Percentiles rank a stretch among this genome's conserved stretches.
Conservation (phyloP, 2,888 invertebrate genomes). For the Brenthis hecate region DNA sequence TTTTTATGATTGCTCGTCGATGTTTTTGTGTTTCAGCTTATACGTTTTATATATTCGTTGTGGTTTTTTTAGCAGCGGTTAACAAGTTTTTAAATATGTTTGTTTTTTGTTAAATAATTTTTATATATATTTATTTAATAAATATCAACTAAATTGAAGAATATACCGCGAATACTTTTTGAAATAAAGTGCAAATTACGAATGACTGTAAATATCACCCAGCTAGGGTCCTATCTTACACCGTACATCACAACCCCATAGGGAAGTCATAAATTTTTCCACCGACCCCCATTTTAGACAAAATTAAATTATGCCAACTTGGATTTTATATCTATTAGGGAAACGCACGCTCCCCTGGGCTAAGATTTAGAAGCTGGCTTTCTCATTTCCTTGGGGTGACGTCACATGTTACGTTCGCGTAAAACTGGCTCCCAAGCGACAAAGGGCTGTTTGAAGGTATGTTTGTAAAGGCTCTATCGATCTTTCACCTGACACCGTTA, state of each 20-base stretch:
- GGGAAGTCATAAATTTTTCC: conserved; percentile 39
- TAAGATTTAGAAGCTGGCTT: conserved; percentile 77
- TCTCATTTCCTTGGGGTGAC: conserved; percentile 69
- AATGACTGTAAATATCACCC: conserved; percentile 12
- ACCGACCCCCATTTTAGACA: conserved; percentile 38
- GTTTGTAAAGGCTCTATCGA: conserved; percentile 57
- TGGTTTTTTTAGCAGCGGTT: not conserved
- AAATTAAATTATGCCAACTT: conserved; percentile 77
- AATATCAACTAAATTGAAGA: not conserved
- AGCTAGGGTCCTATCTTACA: conserved; percentile 9
- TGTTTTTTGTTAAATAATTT: too few relatives aligned
- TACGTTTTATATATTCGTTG: not conserved
- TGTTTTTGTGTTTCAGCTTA: not conserved
- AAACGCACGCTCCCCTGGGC: conserved; percentile 69
- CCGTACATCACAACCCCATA: conserved; percentile 27
- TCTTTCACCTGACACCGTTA: conserved; percentile 58
- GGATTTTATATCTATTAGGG: conserved; percentile 79
- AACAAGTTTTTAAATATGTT: too few relatives aligned
- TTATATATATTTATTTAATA: not conserved
- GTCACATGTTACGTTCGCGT: conserved; percentile 32
- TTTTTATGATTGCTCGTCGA: conserved; percentile 8
- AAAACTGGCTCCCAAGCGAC: conserved; percentile 33
- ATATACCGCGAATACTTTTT: not conserved
- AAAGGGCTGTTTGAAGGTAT: conserved; percentile 27
- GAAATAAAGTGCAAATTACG: conserved; percentile 6